phyloP scores from a whole-genome alignment of 1,140 invertebrate species.

The Listronotus oregonensis region DNA sequence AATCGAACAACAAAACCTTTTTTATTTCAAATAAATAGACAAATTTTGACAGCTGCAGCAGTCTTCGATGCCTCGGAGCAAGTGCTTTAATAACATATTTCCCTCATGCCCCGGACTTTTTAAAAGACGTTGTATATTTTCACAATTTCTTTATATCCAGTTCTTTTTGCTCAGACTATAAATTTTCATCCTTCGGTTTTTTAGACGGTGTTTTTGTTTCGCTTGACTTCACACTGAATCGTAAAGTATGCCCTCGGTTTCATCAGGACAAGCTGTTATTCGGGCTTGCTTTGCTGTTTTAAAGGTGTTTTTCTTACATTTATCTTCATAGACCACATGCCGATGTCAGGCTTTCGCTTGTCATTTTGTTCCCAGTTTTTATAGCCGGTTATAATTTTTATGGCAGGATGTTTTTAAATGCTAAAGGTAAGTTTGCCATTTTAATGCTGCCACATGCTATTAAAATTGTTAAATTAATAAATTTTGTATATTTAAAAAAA shows the following conservation, averaged over 20 bases:
- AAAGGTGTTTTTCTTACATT: slow-evolving; percentile 45
- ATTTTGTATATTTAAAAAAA: too few species aligned
- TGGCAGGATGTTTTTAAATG: too few species aligned
- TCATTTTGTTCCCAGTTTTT: slow-evolving; percentile 27
- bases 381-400: background rate
- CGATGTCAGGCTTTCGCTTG: slow-evolving; percentile 29
- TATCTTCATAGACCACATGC: slow-evolving; percentile 47
- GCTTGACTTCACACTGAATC: slow-evolving; percentile 37
- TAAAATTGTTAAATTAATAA: too few species aligned
- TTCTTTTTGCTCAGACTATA: slow-evolving; percentile 1
- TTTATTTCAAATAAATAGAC: too few species aligned
- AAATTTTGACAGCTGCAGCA: too few species aligned
- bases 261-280: slow-evolving; percentile 44
- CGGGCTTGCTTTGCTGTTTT: slow-evolving; percentile 30
- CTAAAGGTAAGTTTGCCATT: too few species aligned
- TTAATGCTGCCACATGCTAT: too few species aligned
- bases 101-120: too few species aligned
- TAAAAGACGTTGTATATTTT: too few species aligned
- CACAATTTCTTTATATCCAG: background rate
- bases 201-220: slow-evolving; percentile 23
- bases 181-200: slow-evolving; percentile 8
- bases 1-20: too few species aligned
- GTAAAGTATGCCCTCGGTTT: slow-evolving; percentile 42
- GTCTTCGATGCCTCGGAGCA: too few species aligned
- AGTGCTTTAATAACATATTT: too few species aligned